A percentile compares a stretch with the other conserved stretches of the same genome.
Evolutionary conservation across 2,888 invertebrate species (phyloP).

Genomic region (Thereva unica): DNA sequence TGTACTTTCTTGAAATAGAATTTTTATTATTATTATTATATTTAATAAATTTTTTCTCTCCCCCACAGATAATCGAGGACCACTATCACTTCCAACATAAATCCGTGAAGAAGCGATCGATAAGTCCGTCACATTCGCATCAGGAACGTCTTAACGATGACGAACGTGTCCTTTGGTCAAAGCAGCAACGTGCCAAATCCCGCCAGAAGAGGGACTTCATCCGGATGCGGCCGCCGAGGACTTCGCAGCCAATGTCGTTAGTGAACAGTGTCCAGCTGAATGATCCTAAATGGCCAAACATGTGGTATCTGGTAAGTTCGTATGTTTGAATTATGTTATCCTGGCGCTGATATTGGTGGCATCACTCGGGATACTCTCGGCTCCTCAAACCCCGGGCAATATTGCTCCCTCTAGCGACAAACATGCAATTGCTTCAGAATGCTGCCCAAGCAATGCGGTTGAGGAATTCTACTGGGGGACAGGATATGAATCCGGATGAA

Average conservation of each 20-base stretch:
- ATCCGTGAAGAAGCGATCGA: conserved; percentile 76
- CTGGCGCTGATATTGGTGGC: no score
- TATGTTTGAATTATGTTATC: neutral
- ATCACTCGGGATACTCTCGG: no score
- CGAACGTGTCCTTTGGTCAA: conserved; percentile 77
- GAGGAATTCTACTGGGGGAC: no score
- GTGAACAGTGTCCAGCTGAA: conserved; percentile 63
- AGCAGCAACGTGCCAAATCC: conserved; percentile 79
- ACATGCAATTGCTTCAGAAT: no score
- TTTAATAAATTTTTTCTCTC: conserved; percentile 44
- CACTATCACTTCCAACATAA: conserved; percentile 85
- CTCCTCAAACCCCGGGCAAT: no score
- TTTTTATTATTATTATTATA: conserved; percentile 4
- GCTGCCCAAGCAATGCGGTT: no score
- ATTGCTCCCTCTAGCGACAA: no score
- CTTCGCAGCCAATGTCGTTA: conserved; percentile 48
- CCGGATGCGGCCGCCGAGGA: conserved; percentile 58
- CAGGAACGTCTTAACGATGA: conserved; percentile 74
- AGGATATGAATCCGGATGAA: no score
- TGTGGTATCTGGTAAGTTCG: conserved; percentile 93
- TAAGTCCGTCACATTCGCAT: conserved; percentile 70
- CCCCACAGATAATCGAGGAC: conserved; percentile 81
- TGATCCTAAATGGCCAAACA: conserved; percentile 91
- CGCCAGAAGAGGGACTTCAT: conserved; percentile 81
- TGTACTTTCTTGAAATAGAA: no score